Conservation (phyloP, 2,888 invertebrate genomes). For the Pristionchus fissidentatus region DNA sequence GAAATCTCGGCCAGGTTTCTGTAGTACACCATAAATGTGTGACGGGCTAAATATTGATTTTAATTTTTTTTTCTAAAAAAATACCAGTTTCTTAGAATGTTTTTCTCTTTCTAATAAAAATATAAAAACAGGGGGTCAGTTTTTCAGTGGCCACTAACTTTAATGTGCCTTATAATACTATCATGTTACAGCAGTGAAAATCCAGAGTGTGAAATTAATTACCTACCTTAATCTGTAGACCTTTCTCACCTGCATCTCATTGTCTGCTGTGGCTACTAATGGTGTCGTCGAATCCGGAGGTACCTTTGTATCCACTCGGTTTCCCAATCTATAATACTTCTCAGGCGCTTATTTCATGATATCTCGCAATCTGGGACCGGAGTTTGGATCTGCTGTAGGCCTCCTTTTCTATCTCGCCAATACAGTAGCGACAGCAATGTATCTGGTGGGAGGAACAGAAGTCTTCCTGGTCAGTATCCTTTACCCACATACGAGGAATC, state of each 20-base stretch:
- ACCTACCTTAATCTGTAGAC: constrained; percentile 78
- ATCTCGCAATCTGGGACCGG: constrained; percentile 84
- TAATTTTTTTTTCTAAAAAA: too few relatives aligned
- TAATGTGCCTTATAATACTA: neutral
- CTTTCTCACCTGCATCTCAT: constrained; percentile 86
- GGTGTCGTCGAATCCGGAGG: constrained; percentile 94
- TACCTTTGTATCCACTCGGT: constrained; percentile 81
- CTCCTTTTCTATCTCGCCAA: constrained; percentile 99
- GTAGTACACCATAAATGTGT: too few relatives aligned
- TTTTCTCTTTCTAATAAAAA: too few relatives aligned
- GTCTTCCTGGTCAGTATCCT: constrained; percentile 71
- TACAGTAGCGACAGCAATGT: constrained; percentile 98
- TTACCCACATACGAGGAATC: too few relatives aligned
- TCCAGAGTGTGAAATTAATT: neutral
- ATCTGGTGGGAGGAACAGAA: constrained; percentile 87
- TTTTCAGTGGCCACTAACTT: too few relatives aligned
- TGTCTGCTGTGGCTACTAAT: constrained; percentile 99
- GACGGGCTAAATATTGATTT: too few relatives aligned
- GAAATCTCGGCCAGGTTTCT: too few relatives aligned
- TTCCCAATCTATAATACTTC: constrained; percentile 95
- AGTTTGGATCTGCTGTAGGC: constrained; percentile 98
- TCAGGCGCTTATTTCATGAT: constrained; percentile 65
- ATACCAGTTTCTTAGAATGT: too few relatives aligned
- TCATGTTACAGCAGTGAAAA: neutral
- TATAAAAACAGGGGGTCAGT: too few relatives aligned